Evolutionary conservation across 2,113 vertebrate genomes (phyloP), one percentile per base, ranked within the genome.

Genomic region (Grallaria varia): DNA sequence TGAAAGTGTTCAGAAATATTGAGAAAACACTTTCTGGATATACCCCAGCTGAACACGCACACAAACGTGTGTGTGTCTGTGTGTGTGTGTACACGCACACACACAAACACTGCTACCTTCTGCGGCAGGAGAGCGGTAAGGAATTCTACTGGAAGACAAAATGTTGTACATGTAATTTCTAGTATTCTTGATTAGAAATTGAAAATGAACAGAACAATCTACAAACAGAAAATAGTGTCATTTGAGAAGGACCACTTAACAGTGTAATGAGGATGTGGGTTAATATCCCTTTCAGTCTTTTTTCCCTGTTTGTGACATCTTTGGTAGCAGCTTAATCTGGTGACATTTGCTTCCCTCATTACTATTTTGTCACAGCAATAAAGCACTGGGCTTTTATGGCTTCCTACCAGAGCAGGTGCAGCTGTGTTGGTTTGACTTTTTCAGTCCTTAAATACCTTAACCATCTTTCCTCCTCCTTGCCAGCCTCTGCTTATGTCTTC

Each of bases 331-430:
- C 58, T 95, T 94, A 79, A 88, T 71, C 47, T 74, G 59, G 44
- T 89, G 79, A 55, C 59, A 91, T 90, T 96, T 96, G 66, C 42
- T 84, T 93, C 91, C 60, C 39, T 91, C 71, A 50, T 87, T 89
- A 60, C 45, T 90, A 55, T 90, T 96, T 94, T 92, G 56, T 94
- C 72, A 92, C 45, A 88, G 40, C 27, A 73, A 74, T 49, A 31
- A 91, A 75, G 25, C 8, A 14, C 22, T 45, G 28, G 5, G 31
- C 30, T 80, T 62, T 68, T 89, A 88, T 63, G 45, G 13, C 69
- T 90, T 53, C 28, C 47, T 56, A 69, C 40, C 39, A 67, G 50
- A 84, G 37, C 40, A 72, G 59, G 53, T 80, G n/a, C 45, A 15
- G 3, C 39, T 81, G 18, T 80, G 50, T 42, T 72, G 40, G 16